A percentile compares a stretch with the other conserved stretches of the same genome.
Evolutionary conservation across 64 coral and sea anemone genomes (phyloP).

Genomic region (Hydrozoanthus tunicans): DNA sequence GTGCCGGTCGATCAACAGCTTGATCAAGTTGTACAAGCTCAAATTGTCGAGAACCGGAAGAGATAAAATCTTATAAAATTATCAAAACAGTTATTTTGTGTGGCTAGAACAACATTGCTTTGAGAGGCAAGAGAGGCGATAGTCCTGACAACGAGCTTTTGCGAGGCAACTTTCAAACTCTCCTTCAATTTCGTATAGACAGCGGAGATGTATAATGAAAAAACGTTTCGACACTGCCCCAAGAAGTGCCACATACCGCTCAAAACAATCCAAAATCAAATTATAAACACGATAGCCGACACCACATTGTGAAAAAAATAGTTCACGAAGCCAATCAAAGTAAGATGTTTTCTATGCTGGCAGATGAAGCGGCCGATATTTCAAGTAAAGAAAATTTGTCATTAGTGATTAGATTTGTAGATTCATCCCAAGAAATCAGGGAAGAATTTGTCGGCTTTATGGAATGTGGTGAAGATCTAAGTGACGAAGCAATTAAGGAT

Average conservation of each 20-base stretch:
- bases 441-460: slow-evolving; percentile 61
- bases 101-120: too few relatives aligned
- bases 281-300: slow-evolving; percentile 49
- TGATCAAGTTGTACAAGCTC: too few relatives aligned
- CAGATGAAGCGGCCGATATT: background rate
- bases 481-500: slow-evolving; percentile 53
- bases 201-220: background rate
- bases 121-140: background rate
- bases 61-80: background rate
- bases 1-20: too few relatives aligned
- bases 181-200: too few relatives aligned
- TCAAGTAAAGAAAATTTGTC: slow-evolving; percentile 74
- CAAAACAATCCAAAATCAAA: slow-evolving; percentile 3
- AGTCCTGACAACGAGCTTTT: background rate
- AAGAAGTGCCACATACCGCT: too few relatives aligned
- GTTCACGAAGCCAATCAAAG: slow-evolving; percentile 28
- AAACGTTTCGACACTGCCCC: background rate
- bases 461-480: slow-evolving; percentile 45
- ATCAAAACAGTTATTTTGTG: background rate
- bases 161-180: too few relatives aligned
- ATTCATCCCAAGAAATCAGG: slow-evolving; percentile 52
- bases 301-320: slow-evolving; percentile 50
- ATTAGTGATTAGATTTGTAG: slow-evolving; percentile 55
- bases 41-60: too few relatives aligned
- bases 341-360: background rate